Conservation (phyloP, 2,888 invertebrate species). For the Tetragnatha montana region DNA sequence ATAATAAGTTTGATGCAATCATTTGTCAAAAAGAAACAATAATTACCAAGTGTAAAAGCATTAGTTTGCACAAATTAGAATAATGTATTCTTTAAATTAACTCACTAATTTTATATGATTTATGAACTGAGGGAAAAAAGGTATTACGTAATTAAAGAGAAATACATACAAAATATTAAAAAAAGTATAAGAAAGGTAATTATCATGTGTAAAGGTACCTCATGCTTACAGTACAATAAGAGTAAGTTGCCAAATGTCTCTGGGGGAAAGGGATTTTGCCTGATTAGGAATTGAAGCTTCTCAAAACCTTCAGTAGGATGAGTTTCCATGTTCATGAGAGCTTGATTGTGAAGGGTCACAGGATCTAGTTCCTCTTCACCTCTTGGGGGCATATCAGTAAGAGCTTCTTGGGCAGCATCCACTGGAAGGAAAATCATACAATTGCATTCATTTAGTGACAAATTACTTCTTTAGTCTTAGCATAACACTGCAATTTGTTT, state of each 20-base stretch:
- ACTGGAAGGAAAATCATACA: slow-evolving; percentile 77
- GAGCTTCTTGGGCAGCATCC: slow-evolving; percentile 89
- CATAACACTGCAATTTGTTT: too few relatives aligned
- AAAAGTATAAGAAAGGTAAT: not conserved
- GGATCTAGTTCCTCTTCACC: slow-evolving; percentile 98
- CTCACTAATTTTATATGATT: too few relatives aligned
- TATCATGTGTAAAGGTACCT: too few relatives aligned
- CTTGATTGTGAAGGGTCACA: slow-evolving; percentile 97
- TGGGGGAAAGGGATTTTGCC: slow-evolving; percentile 96
- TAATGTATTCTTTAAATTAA: too few relatives aligned
- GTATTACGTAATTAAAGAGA: not conserved
- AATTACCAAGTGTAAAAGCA: too few relatives aligned
- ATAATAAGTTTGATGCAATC: too few relatives aligned
- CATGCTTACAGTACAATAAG: slow-evolving; percentile 95
- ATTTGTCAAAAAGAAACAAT: too few relatives aligned
- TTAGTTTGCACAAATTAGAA: too few relatives aligned
- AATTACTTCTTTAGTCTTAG: not conserved
- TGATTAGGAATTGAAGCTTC: slow-evolving; percentile 92
- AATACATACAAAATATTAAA: not conserved
- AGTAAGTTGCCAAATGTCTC: slow-evolving; percentile 98
- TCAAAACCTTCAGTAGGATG: slow-evolving; percentile 95
- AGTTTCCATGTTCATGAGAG: slow-evolving; percentile 90
- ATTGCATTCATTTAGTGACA: not conserved
- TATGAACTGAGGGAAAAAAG: too few relatives aligned
- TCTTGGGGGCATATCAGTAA: slow-evolving; percentile 82